These are phyloP conservation scores for Pyrrhosoma nymphula DNA, from an alignment of 2,888 invertebrate genomes.

Conservation along the genomic window DNA sequence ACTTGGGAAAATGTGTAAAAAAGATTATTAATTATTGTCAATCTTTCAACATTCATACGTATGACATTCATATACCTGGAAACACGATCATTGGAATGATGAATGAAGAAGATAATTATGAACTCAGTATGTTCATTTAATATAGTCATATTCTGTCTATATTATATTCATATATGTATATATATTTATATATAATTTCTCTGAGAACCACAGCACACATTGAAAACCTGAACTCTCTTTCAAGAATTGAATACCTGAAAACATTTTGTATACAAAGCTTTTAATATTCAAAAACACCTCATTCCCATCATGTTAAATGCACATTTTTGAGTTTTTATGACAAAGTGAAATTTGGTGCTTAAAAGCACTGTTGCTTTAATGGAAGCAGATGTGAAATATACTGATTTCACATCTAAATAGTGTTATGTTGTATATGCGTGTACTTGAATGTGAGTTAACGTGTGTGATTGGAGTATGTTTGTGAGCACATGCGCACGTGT, in stretches of 20 bases:
- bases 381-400: not conserved
- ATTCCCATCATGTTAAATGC: slow-evolving; percentile 48
- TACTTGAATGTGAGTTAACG: not conserved
- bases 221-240: slow-evolving; percentile 64
- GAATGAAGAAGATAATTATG: slow-evolving; percentile 61
- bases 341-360: slow-evolving; percentile 23
- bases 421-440: slow-evolving; percentile 41
- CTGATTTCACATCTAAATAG: not conserved
- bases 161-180: slow-evolving; percentile 57
- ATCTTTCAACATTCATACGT: slow-evolving; percentile 63
- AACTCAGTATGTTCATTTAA: slow-evolving; percentile 57
- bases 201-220: slow-evolving; percentile 70
- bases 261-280: slow-evolving; percentile 68
- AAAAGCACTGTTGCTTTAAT: not conserved
- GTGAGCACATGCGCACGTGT: not conserved
- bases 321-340: slow-evolving; percentile 36
- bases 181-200: slow-evolving; percentile 67
- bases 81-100: slow-evolving; percentile 66
- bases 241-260: slow-evolving; percentile 67
- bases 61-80: slow-evolving; percentile 62
- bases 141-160: slow-evolving; percentile 64
- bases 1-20: slow-evolving; percentile 64
- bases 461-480: not conserved
- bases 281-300: slow-evolving; percentile 69
- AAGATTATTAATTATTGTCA: slow-evolving; percentile 63